These are phyloP conservation scores for Phragmatobia fuliginosa DNA, from an alignment of 2,888 invertebrate species.

Conservation along the genomic window DNA sequence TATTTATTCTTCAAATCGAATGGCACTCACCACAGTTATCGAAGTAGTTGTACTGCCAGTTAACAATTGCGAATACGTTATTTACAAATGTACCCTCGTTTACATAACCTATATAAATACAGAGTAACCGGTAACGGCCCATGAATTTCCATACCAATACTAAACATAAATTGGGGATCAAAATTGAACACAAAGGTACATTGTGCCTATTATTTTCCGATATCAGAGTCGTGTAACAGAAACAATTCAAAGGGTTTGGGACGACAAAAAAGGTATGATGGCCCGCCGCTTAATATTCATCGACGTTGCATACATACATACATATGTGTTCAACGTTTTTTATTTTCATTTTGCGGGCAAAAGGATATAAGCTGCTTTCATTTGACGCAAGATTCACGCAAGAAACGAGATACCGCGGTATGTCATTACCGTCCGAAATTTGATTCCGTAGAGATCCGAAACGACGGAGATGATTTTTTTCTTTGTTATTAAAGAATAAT, in stretches of 20 bases:
- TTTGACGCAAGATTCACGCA: conserved; percentile 9
- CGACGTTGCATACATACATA: conserved; percentile 47
- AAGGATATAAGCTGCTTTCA: conserved; percentile 25
- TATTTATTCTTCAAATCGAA: background rate
- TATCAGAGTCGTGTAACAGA: conserved; percentile 48
- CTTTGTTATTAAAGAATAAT: conserved; percentile 11
- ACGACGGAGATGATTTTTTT: conserved; percentile 2
- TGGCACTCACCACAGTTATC: background rate
- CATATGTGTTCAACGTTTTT: conserved; percentile 40
- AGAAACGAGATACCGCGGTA: conserved; percentile 12
- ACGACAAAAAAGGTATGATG: conserved; percentile 47
- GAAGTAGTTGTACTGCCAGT: conserved; percentile 2
- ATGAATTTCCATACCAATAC: conserved; percentile 41
- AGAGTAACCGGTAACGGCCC: conserved; percentile 29
- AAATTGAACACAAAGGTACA: conserved; percentile 52
- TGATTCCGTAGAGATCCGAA: conserved; percentile 8
- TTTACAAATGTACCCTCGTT: conserved; percentile 28
- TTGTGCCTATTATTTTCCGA: conserved; percentile 51
- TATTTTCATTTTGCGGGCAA: conserved; percentile 37
- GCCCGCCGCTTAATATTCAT: conserved; percentile 52
- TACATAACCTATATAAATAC: conserved; percentile 30
- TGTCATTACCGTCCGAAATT: conserved; percentile 18
- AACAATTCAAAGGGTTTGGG: conserved; percentile 55
- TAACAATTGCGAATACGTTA: conserved; percentile 20
- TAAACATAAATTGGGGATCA: conserved; percentile 51